A percentile compares a stretch with the other conserved stretches of the same genome.
Evolutionary conservation across 2,888 invertebrate species (phyloP).

Genomic region (Trichopoda pennipes): DNA sequence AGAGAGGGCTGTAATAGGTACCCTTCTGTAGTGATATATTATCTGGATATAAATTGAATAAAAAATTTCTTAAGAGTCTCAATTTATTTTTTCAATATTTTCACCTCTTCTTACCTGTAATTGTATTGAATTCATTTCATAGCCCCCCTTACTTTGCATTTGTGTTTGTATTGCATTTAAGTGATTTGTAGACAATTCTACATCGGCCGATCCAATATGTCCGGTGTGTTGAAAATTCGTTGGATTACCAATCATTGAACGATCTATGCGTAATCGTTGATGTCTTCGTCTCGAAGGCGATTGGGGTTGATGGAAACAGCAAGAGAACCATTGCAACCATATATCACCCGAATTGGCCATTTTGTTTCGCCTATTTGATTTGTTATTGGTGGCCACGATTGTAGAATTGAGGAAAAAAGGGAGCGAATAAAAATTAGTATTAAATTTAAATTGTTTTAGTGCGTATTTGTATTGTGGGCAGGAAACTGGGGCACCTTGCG

Average conservation of each 20-base stretch:
- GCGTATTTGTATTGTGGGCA: neutral
- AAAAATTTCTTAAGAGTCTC: too few species aligned
- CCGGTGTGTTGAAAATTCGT: slow-evolving; percentile 97
- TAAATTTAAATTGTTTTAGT: neutral
- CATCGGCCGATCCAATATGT: slow-evolving; percentile 94
- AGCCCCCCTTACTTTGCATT: slow-evolving; percentile 98
- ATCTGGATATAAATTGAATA: too few species aligned
- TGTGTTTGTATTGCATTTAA: slow-evolving; percentile 94
- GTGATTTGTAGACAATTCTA: slow-evolving; percentile 90
- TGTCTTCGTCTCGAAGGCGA: slow-evolving; percentile 87
- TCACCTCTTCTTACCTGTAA: slow-evolving; percentile 77
- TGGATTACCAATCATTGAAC: slow-evolving; percentile 97
- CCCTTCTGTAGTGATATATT: too few species aligned
- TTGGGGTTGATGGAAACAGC: slow-evolving; percentile 91
- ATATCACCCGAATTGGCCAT: slow-evolving; percentile 90
- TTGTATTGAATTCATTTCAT: slow-evolving; percentile 85
- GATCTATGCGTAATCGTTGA: slow-evolving; percentile 90
- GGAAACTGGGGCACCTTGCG: slow-evolving; percentile 5
- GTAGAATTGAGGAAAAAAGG: slow-evolving; percentile 11
- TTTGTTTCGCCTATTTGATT: slow-evolving; percentile 73
- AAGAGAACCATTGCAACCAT: slow-evolving; percentile 96
- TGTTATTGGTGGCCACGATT: slow-evolving; percentile 71
- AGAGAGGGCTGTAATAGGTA: too few species aligned
- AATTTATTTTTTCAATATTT: neutral
- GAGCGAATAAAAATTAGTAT: neutral